Evolutionary conservation across 2,797 vertebrate genomes (phyloP), one percentile per base, ranked within the genome.

Genomic region (Falco biarmicus): DNA sequence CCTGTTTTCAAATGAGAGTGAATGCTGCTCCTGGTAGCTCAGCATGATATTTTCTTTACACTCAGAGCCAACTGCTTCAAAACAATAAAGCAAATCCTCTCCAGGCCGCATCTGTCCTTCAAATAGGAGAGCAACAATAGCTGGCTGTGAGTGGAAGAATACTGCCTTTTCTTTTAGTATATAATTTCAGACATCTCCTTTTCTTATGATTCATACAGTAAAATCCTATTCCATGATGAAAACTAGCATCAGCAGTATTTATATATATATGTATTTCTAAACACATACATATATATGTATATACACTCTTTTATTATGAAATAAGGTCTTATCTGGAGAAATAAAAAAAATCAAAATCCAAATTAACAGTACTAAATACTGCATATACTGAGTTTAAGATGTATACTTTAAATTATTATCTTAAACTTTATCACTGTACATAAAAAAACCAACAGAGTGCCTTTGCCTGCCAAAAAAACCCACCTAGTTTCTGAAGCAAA

Each of bases 1-100:
- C 79, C 63, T 87, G 85, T 74, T 87, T 96, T 96, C 92, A 95
- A 71, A 96, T 96, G 61, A 95, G 82, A 76, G 61, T 85, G 81
- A 86, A 86, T 94, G 56, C 78, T 76, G 57, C 92, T 95, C 39
- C 60, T 84, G 53, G 82, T 78, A 91, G 64, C 79, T 94, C 87
- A 79, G 91, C 70, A 18, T 84, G 93, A 51, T 68, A 11, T 69
- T 86, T 96, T 77, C 75, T 90, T 94, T 80, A 81, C 20, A 50
- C 48, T 84, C 65, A 31, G 77, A 96, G 85, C 78, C 71, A 90
- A 65, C 65, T 87, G 57, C 57, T 91, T 91, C 81, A 96, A 93
- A 95, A 95, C 66, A 95, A 45, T 89, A 76, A 91, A 81, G 68
- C 85, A 90, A 95, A 95, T 83, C 79, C 31, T 92, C 70, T 87